Conservation (phyloP, 2,113 vertebrate genomes). For the Melanocharis versteri region DNA sequence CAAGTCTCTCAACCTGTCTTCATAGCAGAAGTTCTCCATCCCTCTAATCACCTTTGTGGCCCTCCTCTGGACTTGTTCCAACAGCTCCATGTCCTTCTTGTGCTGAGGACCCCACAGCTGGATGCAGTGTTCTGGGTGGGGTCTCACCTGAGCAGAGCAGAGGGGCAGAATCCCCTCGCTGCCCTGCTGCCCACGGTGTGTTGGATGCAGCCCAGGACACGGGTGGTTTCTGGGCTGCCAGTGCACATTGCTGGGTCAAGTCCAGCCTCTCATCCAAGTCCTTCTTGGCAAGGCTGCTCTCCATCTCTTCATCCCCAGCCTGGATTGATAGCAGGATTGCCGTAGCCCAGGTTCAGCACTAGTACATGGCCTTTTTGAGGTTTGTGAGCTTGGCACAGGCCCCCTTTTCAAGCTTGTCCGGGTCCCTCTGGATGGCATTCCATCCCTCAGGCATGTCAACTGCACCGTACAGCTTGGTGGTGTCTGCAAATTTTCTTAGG, state of each 20-base stretch:
- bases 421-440: neutral
- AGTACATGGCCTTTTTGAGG: neutral
- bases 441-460: neutral
- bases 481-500: neutral
- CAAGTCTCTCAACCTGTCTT: neutral
- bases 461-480: neutral
- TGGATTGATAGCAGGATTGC: rapidly evolving
- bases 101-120: neutral
- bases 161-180: neutral
- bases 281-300: neutral
- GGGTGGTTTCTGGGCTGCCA: neutral
- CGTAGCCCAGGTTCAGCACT: neutral
- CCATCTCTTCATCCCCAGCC: neutral
- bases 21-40: neutral
- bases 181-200: neutral
- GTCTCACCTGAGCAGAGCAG: neutral
- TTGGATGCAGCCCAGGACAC: neutral
- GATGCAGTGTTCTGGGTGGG: neutral
- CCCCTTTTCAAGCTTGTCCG: neutral
- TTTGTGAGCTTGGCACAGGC: neutral
- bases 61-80: neutral
- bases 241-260: neutral
- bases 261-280: neutral
- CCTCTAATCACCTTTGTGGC: neutral
- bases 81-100: neutral